phyloP scores from a whole-genome alignment of 2,888 invertebrate species.

The Lordiphosa fenestrarum region DNA sequence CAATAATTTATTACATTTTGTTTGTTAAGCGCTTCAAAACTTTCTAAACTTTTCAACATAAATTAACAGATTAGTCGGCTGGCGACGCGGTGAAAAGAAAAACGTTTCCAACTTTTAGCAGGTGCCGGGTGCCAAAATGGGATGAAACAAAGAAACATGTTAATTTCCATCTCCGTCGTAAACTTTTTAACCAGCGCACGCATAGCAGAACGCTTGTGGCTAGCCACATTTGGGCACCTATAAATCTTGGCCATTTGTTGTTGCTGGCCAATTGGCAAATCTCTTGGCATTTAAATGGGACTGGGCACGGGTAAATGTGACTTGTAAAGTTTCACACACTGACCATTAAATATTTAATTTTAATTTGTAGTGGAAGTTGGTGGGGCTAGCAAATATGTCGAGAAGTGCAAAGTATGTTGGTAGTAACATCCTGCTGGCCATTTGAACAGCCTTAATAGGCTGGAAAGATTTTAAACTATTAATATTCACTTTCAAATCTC shows the following conservation, averaged over 20 bases:
- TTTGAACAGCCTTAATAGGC: too few species aligned
- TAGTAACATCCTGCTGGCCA: too few species aligned
- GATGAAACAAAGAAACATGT: slow-evolving; percentile 18
- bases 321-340: slow-evolving; percentile 32
- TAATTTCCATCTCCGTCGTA: slow-evolving; percentile 30
- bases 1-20: slow-evolving; percentile 70
- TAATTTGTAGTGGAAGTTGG: slow-evolving; percentile 25
- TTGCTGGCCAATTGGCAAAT: slow-evolving; percentile 51
- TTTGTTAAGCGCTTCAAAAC: slow-evolving; percentile 63
- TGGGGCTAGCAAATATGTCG: background rate
- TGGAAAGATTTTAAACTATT: slow-evolving; percentile 1
- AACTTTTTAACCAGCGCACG: slow-evolving; percentile 42
- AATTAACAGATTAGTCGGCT: slow-evolving; percentile 67
- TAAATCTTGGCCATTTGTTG: slow-evolving; percentile 52
- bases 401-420: too few species aligned
- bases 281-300: slow-evolving; percentile 25
- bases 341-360: slow-evolving; percentile 43
- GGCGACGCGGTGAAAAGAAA: slow-evolving; percentile 22
- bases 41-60: slow-evolving; percentile 67
- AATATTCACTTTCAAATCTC: background rate
- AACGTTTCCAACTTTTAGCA: slow-evolving; percentile 39
- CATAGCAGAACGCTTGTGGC: slow-evolving; percentile 25
- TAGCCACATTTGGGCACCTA: slow-evolving; percentile 25
- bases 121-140: slow-evolving; percentile 27
- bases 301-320: slow-evolving; percentile 18